Percentiles rank a stretch among this genome's conserved stretches.
Conservation (phyloP, 2,888 invertebrate species). For the Lissocephala sabroskyi region DNA sequence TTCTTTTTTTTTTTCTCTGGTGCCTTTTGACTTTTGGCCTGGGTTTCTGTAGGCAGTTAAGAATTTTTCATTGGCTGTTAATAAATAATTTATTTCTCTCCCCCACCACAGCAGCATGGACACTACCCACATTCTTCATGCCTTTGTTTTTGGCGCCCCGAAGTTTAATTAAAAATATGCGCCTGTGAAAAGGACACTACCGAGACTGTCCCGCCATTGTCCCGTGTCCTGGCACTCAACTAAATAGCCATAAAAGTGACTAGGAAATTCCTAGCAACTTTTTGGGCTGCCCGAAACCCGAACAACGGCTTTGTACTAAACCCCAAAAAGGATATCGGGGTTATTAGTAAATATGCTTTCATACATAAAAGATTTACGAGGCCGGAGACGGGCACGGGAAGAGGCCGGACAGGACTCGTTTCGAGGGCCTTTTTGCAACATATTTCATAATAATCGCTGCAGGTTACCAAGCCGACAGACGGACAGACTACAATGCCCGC, state of each 20-base stretch:
- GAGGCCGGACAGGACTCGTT: too few species aligned
- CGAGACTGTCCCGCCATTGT: conserved; percentile 27
- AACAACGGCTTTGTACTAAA: conserved; percentile 33
- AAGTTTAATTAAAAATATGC: conserved; percentile 56
- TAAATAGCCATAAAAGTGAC: too few species aligned
- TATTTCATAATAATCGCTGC: conserved; percentile 59
- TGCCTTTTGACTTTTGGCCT: conserved; percentile 20
- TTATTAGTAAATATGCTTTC: conserved; percentile 59
- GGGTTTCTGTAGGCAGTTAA: conserved; percentile 37
- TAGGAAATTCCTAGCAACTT: too few species aligned
- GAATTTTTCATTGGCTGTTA: conserved; percentile 51
- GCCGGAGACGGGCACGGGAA: too few species aligned
- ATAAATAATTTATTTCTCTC: conserved; percentile 61
- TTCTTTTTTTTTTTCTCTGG: conserved; percentile 40
- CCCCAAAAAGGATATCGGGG: conserved; percentile 17
- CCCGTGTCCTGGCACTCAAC: too few species aligned
- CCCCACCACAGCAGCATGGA: conserved; percentile 24
- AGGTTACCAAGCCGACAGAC: conserved; percentile 47
- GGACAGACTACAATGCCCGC: conserved; percentile 28
- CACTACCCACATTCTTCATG: background rate
- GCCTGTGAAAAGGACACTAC: conserved; percentile 28
- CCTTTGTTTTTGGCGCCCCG: conserved; percentile 43
- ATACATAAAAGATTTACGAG: conserved; percentile 60
- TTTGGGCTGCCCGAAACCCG: conserved; percentile 38
- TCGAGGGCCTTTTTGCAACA: conserved; percentile 28